Evolutionary conservation across 2,113 vertebrate genomes (phyloP).

Genomic region (Hemichromis elongatus): DNA sequence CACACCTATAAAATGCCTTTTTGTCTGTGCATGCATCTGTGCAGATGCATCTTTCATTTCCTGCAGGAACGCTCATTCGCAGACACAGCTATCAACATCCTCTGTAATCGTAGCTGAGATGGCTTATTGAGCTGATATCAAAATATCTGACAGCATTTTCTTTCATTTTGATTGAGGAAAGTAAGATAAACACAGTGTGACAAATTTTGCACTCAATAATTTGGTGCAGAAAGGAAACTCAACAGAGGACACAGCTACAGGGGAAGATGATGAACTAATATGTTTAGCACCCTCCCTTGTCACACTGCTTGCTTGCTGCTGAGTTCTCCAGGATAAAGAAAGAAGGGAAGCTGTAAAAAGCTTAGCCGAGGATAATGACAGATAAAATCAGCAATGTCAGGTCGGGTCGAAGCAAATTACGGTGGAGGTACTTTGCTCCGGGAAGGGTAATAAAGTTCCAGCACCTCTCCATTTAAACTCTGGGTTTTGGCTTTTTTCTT

Average conservation of each 20-base stretch:
- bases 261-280: too few relatives aligned
- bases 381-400: constrained; percentile 26
- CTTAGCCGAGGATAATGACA: constrained; percentile 28
- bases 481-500: neutral
- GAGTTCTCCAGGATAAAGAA: constrained; percentile 11
- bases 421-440: neutral
- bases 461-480: neutral
- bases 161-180: neutral
- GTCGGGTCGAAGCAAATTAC: neutral
- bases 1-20: neutral
- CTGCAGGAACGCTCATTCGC: constrained; percentile 24
- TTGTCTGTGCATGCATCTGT: constrained; percentile 2
- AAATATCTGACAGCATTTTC: neutral
- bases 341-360: constrained; percentile 29
- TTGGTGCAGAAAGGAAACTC: neutral
- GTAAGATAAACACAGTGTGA: neutral
- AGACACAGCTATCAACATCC: neutral
- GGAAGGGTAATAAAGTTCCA: neutral
- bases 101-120: neutral
- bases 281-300: constrained; percentile 1
- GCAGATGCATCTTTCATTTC: constrained; percentile 46
- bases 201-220: neutral
- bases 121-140: neutral
- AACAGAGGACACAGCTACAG: neutral
- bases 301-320: neutral